Evolutionary conservation across 2,113 vertebrate species (phyloP), one percentile per base, ranked within the genome.

Genomic region (Microcebus griseorufus): DNA sequence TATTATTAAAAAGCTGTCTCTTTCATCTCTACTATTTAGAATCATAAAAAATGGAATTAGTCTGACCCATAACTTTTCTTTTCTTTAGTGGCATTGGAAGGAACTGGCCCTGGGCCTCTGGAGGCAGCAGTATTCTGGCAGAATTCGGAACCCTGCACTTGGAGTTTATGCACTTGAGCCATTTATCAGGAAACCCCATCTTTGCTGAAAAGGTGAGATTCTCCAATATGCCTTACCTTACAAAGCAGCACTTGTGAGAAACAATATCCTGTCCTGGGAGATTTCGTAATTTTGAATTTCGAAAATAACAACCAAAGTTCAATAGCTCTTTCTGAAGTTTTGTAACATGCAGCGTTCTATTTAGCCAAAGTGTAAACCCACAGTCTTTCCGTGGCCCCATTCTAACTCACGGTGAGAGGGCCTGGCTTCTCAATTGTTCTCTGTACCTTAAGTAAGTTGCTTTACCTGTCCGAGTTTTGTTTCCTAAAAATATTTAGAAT

Each of bases 91-190:
- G 99, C 5, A 99, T 99, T 0, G 99, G 99, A 69, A 99, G 99
- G 88, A 99, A 99, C 97, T 99, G 99, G 99, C 99, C 99, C 0
- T 99, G 99, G 99, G 99, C 99, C 2, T 99, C 99, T 0, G 99
- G 99, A 1, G 99, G 99, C 97, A 99, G 99, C 99, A 99, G 99
- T 97, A 99, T 99, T 98, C 99, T 99, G 98, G 99, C 99, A 11
- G 99, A 99, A 98, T 99, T 99, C 90, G 99, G 99, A 93, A 99
- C 99, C 51, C 98, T 99, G 86, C 99, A 99, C 96, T 98, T 99
- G 98, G 99, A 99, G 97, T 99, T 99, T 80, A 98, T 99, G 94
- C 99, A 99, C 97, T 99, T 99, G 98, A 99, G 99, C 98, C 98
- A 99, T 82, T 99, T 99, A 76, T 99, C 99, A 37, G 99, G 99